Conservation (phyloP, 2,113 vertebrate genomes). For the Callopanchax toddi region DNA sequence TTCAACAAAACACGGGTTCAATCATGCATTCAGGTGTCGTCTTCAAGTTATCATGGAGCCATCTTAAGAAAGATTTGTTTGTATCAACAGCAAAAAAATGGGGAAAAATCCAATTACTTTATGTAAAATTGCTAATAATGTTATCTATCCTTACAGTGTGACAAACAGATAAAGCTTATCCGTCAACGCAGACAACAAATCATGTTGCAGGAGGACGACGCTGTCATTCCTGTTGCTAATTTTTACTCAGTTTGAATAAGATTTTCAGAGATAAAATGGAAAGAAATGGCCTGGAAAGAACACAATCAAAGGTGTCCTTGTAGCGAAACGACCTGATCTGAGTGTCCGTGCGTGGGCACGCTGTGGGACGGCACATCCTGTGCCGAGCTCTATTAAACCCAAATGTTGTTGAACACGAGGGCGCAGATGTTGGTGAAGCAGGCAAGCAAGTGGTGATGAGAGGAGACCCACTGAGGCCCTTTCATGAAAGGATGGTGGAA, state of each 20-base stretch:
- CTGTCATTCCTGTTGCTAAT: background rate
- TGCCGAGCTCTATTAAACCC: slow-evolving; percentile 3
- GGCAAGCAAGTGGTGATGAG: background rate
- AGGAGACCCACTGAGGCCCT: background rate
- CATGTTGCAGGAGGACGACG: background rate
- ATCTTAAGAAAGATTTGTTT: slow-evolving; percentile 32
- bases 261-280: slow-evolving; percentile 5
- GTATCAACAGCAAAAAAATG: slow-evolving; percentile 6
- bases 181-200: slow-evolving; percentile 24
- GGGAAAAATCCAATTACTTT: slow-evolving; percentile 43
- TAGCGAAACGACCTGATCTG: slow-evolving; percentile 3
- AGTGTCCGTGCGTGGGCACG: background rate
- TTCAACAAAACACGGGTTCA: slow-evolving; percentile 17
- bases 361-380: background rate
- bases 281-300: slow-evolving; percentile 1
- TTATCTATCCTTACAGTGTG: slow-evolving; percentile 23
- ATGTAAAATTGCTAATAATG: slow-evolving; percentile 33
- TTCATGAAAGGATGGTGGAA: slow-evolving; percentile 17
- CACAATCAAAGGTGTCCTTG: slow-evolving; percentile 27
- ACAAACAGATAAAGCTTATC: slow-evolving; percentile 40
- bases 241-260: background rate
- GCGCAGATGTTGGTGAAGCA: slow-evolving; percentile 2
- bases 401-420: slow-evolving; percentile 7
- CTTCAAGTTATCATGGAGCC: slow-evolving; percentile 17
- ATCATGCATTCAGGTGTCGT: background rate